Evolutionary conservation across 2,113 vertebrate species (phyloP), one percentile per base, ranked within the genome.

Genomic region (Embiotoca jacksoni): DNA sequence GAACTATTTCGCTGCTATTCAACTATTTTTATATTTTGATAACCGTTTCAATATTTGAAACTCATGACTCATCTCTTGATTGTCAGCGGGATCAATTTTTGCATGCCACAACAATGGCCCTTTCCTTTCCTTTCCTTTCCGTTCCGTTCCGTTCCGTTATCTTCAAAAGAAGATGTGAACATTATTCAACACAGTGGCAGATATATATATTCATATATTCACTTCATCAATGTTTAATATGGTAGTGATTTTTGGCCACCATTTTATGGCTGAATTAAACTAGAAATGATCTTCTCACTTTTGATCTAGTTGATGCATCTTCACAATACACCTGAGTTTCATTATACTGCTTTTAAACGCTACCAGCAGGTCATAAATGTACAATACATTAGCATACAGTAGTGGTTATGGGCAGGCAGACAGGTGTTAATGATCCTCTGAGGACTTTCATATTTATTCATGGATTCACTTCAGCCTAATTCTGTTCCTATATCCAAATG

Each of bases 381-480:
- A 81, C 50, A 67, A 8, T 3, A 54, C 54, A 92, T 92, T 92
- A 87, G 75, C 90, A 92, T 89, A 90, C 63, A 80, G 78, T 75
- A 53, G 82, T 82, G 46, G 71, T 72, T 82, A 65, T 52, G 75
- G 82, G 74, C 79, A 68, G 88, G 52, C 66, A 75, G 85, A 90
- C 80, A 89, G 86, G 88, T 89, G 85, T 86, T 88, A 88, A 90
- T 89, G 78, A 90, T 89, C 72, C 88, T 87, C 87, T n/a, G 16
- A 85, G 91, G 91, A 89, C 83, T 49, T 54, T 3, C 9, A 87
- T 80, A 89, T 92, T 89, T 91, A 91, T 92, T 89, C 87, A 91
- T 91, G 79, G 66, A 64, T 89, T 88, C 89, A 67, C 60, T 80
- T 82, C 57, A 83, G 72, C 61, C 75, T 86, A 84, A 90, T 88